Conservation (phyloP, 2,113 vertebrate genomes). For the Scatophagus argus region DNA sequence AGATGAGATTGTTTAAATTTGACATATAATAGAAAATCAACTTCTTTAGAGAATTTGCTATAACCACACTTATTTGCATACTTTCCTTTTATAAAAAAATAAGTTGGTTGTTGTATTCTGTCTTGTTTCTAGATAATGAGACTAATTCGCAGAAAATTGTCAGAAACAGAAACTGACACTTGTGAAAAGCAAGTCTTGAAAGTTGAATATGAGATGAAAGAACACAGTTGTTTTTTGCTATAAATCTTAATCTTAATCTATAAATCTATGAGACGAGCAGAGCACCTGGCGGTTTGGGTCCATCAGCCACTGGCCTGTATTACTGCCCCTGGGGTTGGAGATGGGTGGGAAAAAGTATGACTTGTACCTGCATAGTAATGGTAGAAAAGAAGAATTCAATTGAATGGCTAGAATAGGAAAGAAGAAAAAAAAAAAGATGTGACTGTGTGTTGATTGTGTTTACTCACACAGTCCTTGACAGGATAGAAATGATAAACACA, state of each 20-base stretch:
- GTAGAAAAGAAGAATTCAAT: background rate
- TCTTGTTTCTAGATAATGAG: background rate
- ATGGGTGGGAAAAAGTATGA: constrained; percentile 53
- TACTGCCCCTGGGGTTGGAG: constrained; percentile 63
- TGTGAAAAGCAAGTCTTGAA: background rate
- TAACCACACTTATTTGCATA: background rate
- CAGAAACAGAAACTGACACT: background rate
- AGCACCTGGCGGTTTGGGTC: constrained; percentile 55
- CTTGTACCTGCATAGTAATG: constrained; percentile 61
- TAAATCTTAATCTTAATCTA: too few relatives aligned
- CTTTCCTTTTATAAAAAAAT: background rate
- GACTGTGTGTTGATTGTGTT: background rate
- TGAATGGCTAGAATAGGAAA: background rate
- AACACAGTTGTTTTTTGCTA: background rate
- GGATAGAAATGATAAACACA: constrained; percentile 37
- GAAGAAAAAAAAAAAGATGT: background rate
- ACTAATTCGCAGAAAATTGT: background rate
- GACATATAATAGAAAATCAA: background rate
- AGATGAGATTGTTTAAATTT: background rate
- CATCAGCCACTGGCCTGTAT: constrained; percentile 72
- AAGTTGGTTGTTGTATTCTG: background rate
- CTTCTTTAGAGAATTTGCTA: background rate
- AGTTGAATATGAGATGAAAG: background rate
- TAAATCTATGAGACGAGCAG: too few relatives aligned
- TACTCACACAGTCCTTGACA: constrained; percentile 64